Conservation (phyloP, 2,888 invertebrate genomes). For the Phlogophora meticulosa region DNA sequence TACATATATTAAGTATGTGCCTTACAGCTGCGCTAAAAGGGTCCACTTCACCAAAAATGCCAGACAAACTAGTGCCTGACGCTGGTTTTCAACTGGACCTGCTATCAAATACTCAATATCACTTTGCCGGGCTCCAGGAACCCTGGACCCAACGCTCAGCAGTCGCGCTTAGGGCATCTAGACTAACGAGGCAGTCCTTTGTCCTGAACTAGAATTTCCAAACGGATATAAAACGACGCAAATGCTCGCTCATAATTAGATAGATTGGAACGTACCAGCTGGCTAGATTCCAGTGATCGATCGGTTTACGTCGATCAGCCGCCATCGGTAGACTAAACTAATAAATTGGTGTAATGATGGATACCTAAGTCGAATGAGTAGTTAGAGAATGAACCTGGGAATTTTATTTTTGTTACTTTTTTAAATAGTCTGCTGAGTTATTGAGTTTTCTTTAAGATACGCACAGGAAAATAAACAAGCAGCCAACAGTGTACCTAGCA, state of each 20-base stretch:
- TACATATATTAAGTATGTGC: too few relatives aligned
- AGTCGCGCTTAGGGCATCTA: too few relatives aligned
- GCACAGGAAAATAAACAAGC: too few relatives aligned
- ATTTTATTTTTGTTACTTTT: slow-evolving; percentile 4
- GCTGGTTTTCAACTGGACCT: too few relatives aligned
- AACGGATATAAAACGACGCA: slow-evolving; percentile 15
- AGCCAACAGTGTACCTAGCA: too few relatives aligned
- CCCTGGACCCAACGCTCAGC: too few relatives aligned
- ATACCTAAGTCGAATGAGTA: slow-evolving; percentile 7
- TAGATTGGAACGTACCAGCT: slow-evolving; percentile 15
- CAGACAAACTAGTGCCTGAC: too few relatives aligned
- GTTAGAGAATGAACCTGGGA: background rate
- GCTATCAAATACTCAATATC: too few relatives aligned
- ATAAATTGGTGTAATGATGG: slow-evolving; percentile 38
- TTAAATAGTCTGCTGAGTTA: slow-evolving; percentile 28
- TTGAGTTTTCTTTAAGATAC: background rate
- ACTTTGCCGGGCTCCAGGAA: too few relatives aligned
- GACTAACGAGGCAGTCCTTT: too few relatives aligned
- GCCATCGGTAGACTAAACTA: slow-evolving; percentile 45
- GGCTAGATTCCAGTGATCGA: slow-evolving; percentile 42
- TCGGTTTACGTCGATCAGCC: slow-evolving; percentile 24
- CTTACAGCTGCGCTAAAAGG: too few relatives aligned
- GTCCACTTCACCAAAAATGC: too few relatives aligned
- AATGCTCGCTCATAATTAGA: slow-evolving; percentile 41
- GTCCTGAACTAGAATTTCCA: background rate